Evolutionary conservation across 2,797 vertebrate genomes (phyloP), one percentile per base, ranked within the genome.

Genomic region (Sebastes hubbsi): DNA sequence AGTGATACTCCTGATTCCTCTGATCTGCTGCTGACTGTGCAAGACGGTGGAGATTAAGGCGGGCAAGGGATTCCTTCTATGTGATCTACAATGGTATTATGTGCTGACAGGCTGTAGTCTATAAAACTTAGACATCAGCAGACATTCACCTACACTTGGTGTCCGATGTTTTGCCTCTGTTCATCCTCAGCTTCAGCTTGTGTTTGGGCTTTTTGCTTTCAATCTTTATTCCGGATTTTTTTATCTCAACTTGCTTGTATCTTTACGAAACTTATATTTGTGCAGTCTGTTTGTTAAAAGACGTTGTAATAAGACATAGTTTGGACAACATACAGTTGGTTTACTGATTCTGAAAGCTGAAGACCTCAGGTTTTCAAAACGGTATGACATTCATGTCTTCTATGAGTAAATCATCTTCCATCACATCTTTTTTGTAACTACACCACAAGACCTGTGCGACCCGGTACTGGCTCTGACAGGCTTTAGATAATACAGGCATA

Each of bases 1-100:
- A 65, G 56, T 85, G 82, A 30, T 77, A 63, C 60, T 46, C 46
- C 42, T 29, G 32, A 64, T 42, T 69, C 64, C 30, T 56, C 65
- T 75, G 66, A 72, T 81, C 72, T 71, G 30, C 46, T 83, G 86
- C 83, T 81, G 82, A 87, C 67, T 63, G 16, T 73, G 87, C 78
- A 83, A 83, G 66, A 78, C 22, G 4, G 32, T 1, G 58, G 66
- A 68, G 75, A 82, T 85, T 74, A 82, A 81, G 75, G 56, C 80
- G 67, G 12, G 22, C 61, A 29, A 86, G 64, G 66, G 65, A 72
- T 81, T 87, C 58, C 69, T 54, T 65, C 52, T 6, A 18, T 80
- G 49, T 86, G 63, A 86, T 86, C 68, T 79, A 67, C 30, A 29
- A 22, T 56, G 58, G 61, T 61, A 25, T 49, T 18, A 42, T 36